A percentile compares a stretch with the other conserved stretches of the same genome.
Conservation (phyloP, 2,113 vertebrate genomes). For the Gambusia affinis region DNA sequence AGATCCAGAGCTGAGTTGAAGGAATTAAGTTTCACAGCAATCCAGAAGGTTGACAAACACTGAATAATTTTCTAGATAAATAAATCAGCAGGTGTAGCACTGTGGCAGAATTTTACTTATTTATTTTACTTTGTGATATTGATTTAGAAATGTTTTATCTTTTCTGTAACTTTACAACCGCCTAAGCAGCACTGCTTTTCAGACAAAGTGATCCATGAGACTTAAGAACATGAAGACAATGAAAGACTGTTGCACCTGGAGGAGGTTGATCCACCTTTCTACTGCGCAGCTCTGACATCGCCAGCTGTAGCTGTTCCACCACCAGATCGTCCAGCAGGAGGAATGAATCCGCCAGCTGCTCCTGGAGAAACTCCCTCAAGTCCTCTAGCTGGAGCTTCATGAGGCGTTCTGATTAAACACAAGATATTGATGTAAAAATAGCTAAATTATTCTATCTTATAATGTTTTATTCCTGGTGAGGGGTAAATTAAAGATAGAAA, state of each 20-base stretch:
- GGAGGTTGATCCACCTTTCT: slow-evolving; percentile 87
- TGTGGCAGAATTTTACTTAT: no score
- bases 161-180: not conserved
- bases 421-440: slow-evolving; percentile 1
- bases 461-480: not conserved
- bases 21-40: no score
- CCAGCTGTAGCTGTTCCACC: slow-evolving; percentile 83
- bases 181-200: not conserved
- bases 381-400: slow-evolving; percentile 86
- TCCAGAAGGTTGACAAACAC: no score
- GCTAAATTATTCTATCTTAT: not conserved
- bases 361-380: slow-evolving; percentile 88
- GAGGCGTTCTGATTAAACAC: slow-evolving; percentile 79
- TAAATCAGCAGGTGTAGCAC: no score
- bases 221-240: not conserved
- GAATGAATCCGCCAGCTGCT: slow-evolving; percentile 80
- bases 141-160: not conserved
- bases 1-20: no score
- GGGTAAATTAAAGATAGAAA: not conserved
- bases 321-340: slow-evolving; percentile 81
- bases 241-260: slow-evolving; percentile 74
- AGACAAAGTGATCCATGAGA: not conserved
- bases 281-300: slow-evolving; percentile 83
- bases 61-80: not conserved
- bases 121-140: not conserved